Evolutionary conservation across 2,113 vertebrate species (phyloP).

Genomic region (Corythaeola cristata): DNA sequence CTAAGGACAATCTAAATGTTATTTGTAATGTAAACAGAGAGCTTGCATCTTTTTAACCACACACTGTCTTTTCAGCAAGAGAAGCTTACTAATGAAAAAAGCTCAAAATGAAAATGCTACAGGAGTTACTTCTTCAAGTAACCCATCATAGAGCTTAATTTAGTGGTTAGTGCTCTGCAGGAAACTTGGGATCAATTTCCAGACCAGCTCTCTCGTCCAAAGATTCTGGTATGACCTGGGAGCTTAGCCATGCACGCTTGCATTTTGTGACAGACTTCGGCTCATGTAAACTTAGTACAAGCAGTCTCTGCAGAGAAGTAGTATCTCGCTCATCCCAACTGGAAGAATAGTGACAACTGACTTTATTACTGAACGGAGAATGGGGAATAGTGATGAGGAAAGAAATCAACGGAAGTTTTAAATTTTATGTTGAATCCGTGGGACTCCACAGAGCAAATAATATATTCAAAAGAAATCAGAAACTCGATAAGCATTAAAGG

Average conservation of each 20-base stretch:
- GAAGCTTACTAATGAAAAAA: background rate
- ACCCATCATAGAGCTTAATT: background rate
- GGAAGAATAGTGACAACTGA: background rate
- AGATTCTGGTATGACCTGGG: conserved; percentile 31
- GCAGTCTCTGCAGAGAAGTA: background rate
- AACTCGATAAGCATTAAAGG: background rate
- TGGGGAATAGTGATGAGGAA: background rate
- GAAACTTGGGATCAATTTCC: conserved; percentile 45
- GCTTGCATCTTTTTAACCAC: background rate
- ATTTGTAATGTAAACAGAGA: background rate
- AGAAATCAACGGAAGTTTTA: background rate
- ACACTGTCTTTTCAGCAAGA: background rate
- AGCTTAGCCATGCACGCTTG: background rate
- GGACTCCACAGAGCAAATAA: background rate
- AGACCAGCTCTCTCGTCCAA: background rate
- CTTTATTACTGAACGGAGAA: background rate
- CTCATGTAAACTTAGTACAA: background rate
- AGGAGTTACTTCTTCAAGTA: background rate
- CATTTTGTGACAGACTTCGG: background rate
- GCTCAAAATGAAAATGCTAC: background rate
- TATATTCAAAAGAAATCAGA: background rate
- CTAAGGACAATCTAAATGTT: background rate
- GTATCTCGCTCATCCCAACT: accelerated
- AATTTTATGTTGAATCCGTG: background rate
- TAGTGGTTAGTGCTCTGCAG: conserved; percentile 27